Percentiles rank a stretch among this genome's conserved stretches.
Conservation (phyloP, 92 coral and sea anemone species). For the Virgularia gustaviana region DNA sequence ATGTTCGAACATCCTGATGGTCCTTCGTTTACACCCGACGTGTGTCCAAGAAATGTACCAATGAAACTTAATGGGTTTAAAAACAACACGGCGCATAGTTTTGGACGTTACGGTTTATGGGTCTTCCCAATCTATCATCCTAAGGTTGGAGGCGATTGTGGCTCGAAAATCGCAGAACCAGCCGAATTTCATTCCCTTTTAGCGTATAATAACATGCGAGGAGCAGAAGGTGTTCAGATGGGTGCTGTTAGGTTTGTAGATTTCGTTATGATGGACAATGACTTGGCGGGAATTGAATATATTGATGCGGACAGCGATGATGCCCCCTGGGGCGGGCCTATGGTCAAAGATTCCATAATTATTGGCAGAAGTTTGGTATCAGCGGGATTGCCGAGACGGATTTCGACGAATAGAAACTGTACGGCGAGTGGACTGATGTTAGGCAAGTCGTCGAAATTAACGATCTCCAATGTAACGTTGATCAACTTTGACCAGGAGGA, state of each 20-base stretch:
- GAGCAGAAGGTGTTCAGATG: slow-evolving; percentile 66
- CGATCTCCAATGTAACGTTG: slow-evolving; percentile 66
- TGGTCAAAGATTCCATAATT: slow-evolving; percentile 67
- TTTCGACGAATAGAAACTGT: slow-evolving; percentile 59
- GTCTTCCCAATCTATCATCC: slow-evolving; percentile 78
- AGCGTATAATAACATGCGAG: slow-evolving; percentile 86
- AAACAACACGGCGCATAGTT: slow-evolving; percentile 86
- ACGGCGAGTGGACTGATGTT: slow-evolving; percentile 71
- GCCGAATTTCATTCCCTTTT: slow-evolving; percentile 68
- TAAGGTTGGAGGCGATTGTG: slow-evolving; percentile 45
- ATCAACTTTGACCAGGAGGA: slow-evolving; percentile 62
- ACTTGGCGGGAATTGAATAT: slow-evolving; percentile 76
- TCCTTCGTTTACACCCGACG: slow-evolving; percentile 76
- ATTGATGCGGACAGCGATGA: slow-evolving; percentile 44
- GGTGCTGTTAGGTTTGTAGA: slow-evolving; percentile 77
- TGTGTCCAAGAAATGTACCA: slow-evolving; percentile 72
- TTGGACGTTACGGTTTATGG: slow-evolving; percentile 94
- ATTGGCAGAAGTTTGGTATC: slow-evolving; percentile 65
- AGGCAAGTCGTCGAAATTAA: slow-evolving; percentile 63
- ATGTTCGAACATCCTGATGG: slow-evolving; percentile 84
- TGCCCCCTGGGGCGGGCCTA: slow-evolving; percentile 78
- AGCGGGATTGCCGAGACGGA: slow-evolving; percentile 23
- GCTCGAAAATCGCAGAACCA: slow-evolving; percentile 50
- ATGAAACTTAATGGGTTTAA: slow-evolving; percentile 76
- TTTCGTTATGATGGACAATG: slow-evolving; percentile 69